Evolutionary conservation across 2,888 invertebrate genomes (phyloP).

Genomic region (Scaptomyza tumidula): DNA sequence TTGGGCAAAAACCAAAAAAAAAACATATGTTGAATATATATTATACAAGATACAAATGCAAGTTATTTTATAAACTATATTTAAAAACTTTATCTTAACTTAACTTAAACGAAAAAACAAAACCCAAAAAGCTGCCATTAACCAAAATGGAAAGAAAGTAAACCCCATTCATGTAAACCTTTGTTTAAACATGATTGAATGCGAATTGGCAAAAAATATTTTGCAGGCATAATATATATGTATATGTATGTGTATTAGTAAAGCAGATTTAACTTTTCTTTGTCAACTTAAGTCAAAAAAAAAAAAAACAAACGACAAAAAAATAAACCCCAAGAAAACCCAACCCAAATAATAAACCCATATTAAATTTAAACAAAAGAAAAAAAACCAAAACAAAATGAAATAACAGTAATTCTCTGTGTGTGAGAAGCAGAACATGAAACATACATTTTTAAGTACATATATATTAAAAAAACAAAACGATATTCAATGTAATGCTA

Average conservation of each 20-base stretch:
- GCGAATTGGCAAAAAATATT: constrained; percentile 48
- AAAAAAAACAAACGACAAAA: constrained; percentile 4
- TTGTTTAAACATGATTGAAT: constrained; percentile 35
- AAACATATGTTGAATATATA: constrained; percentile 45
- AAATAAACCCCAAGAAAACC: constrained; percentile 2
- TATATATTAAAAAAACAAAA: constrained; percentile 51
- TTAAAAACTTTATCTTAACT: constrained; percentile 37
- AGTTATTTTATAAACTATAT: constrained; percentile 60
- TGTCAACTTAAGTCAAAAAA: constrained; percentile 44
- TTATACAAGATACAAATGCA: constrained; percentile 39
- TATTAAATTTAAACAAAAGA: constrained; percentile 52
- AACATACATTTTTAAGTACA: constrained; percentile 73
- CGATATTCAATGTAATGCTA: constrained; percentile 66
- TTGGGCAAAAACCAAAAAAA: constrained; percentile 19
- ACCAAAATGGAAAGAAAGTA: constrained; percentile 8
- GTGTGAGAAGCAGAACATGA: constrained; percentile 51
- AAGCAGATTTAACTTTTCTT: constrained; percentile 58
- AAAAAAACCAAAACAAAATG: constrained; percentile 17
- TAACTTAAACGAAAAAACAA: constrained; percentile 12
- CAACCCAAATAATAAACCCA: constrained; percentile 46
- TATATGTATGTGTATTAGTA: constrained; percentile 23
- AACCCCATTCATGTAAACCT: constrained; percentile 20
- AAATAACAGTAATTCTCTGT: constrained; percentile 40
- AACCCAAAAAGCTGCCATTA: constrained; percentile 52
- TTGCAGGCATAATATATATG: constrained; percentile 24